Evolutionary conservation across 2,888 invertebrate species (phyloP), one percentile per base, ranked within the genome.

Genomic region (Carcina quercana): DNA sequence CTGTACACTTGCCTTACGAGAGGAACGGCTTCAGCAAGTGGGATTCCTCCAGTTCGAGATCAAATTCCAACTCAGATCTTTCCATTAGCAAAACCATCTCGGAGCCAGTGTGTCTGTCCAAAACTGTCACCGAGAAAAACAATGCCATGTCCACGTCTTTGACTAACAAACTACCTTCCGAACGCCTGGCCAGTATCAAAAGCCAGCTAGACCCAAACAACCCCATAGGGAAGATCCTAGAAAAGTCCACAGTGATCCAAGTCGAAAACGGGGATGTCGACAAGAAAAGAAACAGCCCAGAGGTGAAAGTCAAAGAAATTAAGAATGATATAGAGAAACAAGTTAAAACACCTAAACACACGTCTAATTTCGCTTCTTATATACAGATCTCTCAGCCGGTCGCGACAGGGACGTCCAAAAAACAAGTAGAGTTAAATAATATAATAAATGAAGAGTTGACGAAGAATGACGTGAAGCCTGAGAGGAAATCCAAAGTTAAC

Each of bases 321-420:
- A 75, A 72, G 47, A 76, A 63, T 28, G 76, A 76, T 43, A 74
- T 79, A 30, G 75, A 80, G 33, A 83, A 83, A 38, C 79, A 80
- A 46, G 72, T 79, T 0, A 80, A 78, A 50, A 56, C 68, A 7
- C 78, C 80, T 10, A 86, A 84, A 53, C 86, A 86, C 30, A 85
- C 87, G 3, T 87, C 86, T 44, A 86, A 88, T 61, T 87, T 87
- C 57, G 87, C 88, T 35, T 88, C 88, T 32, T 88, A 87, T 56
- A 88, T 88, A 50, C 86, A 87, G 52, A 82, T 83, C 37, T 84
- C 84, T 3, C 80, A 83, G 47, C 83, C 84, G 0, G 59, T 83
- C 37, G 75, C 82, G 0, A 78, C 84, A 10, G 85, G 84, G 2
- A 62, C 61, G 10, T 55, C 66, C 24, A 78, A 67, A 45, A 66